A percentile compares a stretch with the other conserved stretches of the same genome.
These are phyloP conservation scores for Pygoscelis antarcticus DNA, from an alignment of 2,113 vertebrate genomes.

Conservation along the genomic window DNA sequence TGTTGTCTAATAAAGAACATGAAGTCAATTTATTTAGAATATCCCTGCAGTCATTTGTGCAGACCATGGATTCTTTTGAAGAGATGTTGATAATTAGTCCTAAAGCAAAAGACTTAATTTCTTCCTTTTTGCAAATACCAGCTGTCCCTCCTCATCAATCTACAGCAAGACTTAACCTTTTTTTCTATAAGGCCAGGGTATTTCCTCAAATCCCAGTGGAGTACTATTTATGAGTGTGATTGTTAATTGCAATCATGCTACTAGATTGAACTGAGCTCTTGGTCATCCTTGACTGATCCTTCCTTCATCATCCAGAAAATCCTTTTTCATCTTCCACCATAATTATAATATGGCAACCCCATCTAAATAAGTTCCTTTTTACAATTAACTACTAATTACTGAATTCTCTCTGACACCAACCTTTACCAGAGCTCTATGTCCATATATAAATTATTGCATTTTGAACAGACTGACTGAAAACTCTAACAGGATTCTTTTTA, in stretches of 20 bases:
- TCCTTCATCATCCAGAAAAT: slow-evolving; percentile 12
- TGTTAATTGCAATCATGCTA: slow-evolving; percentile 6
- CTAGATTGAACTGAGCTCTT: not conserved
- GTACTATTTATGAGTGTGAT: not conserved
- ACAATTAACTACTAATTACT: not conserved
- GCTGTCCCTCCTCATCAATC: not conserved
- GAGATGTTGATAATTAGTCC: not conserved
- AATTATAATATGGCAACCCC: not conserved
- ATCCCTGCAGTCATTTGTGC: not conserved
- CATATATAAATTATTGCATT: not conserved
- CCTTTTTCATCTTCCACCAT: not conserved
- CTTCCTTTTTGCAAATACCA: slow-evolving; percentile 16
- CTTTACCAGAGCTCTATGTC: not conserved
- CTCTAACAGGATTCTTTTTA: rapidly evolving
- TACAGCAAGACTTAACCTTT: not conserved
- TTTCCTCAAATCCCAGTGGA: not conserved
- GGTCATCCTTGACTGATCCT: slow-evolving; percentile 35
- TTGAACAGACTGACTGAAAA: not conserved
- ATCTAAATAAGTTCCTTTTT: not conserved
- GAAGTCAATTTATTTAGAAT: not conserved
- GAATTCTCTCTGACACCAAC: not conserved
- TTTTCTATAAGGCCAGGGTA: not conserved
- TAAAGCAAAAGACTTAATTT: slow-evolving; percentile 1
- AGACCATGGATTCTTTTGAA: not conserved
- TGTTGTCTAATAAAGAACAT: not conserved